A percentile compares a stretch with the other conserved stretches of the same genome.
These are phyloP conservation scores for Chaenocephalus aceratus DNA, from an alignment of 2,113 vertebrate genomes.

Conservation along the genomic window DNA sequence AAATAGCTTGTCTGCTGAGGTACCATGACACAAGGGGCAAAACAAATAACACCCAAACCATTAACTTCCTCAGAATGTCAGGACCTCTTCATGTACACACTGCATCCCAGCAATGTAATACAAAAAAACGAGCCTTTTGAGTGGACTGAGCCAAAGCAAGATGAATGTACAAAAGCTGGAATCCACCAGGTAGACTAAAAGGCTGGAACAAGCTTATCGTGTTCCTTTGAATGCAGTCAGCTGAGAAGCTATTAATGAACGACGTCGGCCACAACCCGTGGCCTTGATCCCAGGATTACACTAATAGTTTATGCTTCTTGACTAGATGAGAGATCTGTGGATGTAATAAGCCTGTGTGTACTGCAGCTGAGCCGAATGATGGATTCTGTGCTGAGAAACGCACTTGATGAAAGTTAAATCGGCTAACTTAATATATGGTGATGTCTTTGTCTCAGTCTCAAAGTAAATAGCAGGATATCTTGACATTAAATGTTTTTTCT, in stretches of 20 bases:
- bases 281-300: conserved; percentile 72
- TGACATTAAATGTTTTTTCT: not conserved
- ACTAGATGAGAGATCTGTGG: conserved; percentile 37
- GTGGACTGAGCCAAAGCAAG: conserved; percentile 20
- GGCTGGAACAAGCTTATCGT: conserved; percentile 55
- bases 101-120: conserved; percentile 5
- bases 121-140: not conserved
- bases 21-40: not conserved
- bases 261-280: conserved; percentile 43
- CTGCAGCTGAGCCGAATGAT: conserved; percentile 19
- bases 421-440: not conserved
- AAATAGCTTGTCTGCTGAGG: not conserved
- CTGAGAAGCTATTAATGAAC: conserved; percentile 67
- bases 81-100: not conserved
- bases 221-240: conserved; percentile 60
- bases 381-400: conserved; percentile 22
- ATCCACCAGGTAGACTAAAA: conserved; percentile 42
- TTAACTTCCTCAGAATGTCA: not conserved
- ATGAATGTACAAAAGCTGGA: conserved; percentile 47
- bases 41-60: not conserved
- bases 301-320: conserved; percentile 63
- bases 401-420: not conserved
- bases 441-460: not conserved
- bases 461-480: not conserved
- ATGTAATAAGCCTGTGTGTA: conserved; percentile 27